Percentiles rank a stretch among this genome's conserved stretches.
Conservation (phyloP, 1,140 invertebrate genomes). For the Matsumurasca onukii region DNA sequence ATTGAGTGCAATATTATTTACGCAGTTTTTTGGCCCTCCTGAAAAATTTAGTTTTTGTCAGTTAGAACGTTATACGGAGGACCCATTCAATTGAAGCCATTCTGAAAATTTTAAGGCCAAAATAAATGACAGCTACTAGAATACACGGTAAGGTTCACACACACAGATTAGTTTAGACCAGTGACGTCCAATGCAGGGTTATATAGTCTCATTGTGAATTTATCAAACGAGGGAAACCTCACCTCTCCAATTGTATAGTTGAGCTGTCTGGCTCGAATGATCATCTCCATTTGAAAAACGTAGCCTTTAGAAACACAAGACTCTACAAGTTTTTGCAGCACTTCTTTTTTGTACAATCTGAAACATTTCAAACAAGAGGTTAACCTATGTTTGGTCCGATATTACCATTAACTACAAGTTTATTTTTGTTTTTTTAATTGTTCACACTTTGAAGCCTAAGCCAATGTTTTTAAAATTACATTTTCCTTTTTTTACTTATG, state of each 20-base stretch:
- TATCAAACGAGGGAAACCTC: not conserved
- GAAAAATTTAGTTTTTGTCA: not conserved
- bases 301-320: conserved; percentile 97
- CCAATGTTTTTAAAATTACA: too few relatives aligned
- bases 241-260: conserved; percentile 91
- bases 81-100: not conserved
- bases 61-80: not conserved
- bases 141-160: not conserved
- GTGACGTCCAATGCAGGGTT: not conserved
- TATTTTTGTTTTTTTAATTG: too few relatives aligned
- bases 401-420: too few relatives aligned
- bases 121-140: not conserved
- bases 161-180: not conserved
- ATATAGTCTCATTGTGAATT: not conserved
- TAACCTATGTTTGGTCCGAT: too few relatives aligned
- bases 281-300: conserved; percentile 99
- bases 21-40: too few relatives aligned
- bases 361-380: not conserved
- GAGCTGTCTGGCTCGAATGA: conserved; percentile 83
- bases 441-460: too few relatives aligned
- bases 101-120: not conserved
- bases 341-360: conserved; percentile 89
- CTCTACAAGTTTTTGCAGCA: conserved; percentile 82
- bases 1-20: too few relatives aligned
- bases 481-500: too few relatives aligned